Evolutionary conservation across 2,113 vertebrate genomes (phyloP), one percentile per base, ranked within the genome.

Genomic region (Epinephelus lanceolatus): DNA sequence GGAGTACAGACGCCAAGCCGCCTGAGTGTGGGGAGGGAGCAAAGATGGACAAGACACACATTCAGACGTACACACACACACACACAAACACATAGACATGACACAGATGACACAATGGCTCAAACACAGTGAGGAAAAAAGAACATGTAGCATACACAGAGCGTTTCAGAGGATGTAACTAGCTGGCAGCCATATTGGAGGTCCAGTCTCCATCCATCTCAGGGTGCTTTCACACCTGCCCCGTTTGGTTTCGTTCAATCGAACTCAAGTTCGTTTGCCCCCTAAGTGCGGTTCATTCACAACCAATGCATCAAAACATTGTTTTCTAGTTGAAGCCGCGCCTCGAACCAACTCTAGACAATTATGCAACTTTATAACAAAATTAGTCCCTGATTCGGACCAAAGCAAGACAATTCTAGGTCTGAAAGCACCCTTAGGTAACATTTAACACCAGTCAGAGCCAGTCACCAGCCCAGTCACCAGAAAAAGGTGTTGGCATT

Each of bases 1-100:
- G 95, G 96, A 96, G 95, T 95, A 96, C 90, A 96, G 96, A 94
- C 95, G 95, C 97, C 96, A 97, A 94, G 96, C 94, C 93, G 96
- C 94, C 97, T 97, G 94, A 94, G 84, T 92, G 89, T 83, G 89
- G 85, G 84, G 91, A 93, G 94, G 92, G 91, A 71, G 90, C 80
- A 90, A 79, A 89, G 82, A 77, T 61, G 82, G 83, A 87, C 68
- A 77, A 74, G 71, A 86, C 65, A 65, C 76, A 86, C 63, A 69
- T 52, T 30, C 74, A 80, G 53, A 74, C 27, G 68, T 23, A 57
- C 55, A 76, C 72, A 76, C 71, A 75, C 71, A 75, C 30, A 77
- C 19, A 75, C 52, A 73, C 49, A 66, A 21, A 66, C 51, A 78
- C 70, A 88, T 14, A 45, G 67, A 74, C 10, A 55, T 8, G 25